Percentiles rank a stretch among this genome's conserved stretches.
Evolutionary conservation across 2,888 invertebrate species (phyloP).

Genomic region (Nysson spinosus): DNA sequence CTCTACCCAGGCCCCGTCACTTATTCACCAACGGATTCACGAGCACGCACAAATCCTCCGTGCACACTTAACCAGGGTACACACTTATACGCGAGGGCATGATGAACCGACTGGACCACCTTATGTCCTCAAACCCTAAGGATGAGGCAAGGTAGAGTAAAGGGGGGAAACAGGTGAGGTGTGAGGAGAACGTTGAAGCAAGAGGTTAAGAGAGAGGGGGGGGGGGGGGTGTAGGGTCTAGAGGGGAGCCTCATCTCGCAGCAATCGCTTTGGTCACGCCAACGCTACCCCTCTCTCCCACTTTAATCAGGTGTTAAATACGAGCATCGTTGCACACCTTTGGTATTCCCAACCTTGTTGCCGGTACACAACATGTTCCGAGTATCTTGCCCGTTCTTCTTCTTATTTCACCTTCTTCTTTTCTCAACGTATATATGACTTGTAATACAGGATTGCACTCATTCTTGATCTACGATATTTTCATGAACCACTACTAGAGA

Average conservation of each 20-base stretch:
- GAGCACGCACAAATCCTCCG: background rate
- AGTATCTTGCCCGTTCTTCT: background rate
- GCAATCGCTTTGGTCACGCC: conserved; percentile 73
- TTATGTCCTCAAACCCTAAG: conserved; percentile 64
- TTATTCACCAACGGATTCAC: background rate
- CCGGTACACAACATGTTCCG: conserved; percentile 14
- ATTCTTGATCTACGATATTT: too few species aligned
- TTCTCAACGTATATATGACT: too few species aligned
- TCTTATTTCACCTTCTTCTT: background rate
- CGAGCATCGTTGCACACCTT: conserved; percentile 67
- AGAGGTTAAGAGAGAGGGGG: conserved; percentile 34
- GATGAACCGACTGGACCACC: conserved; percentile 61
- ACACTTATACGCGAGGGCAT: conserved; percentile 11
- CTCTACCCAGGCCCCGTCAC: background rate
- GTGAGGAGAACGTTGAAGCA: conserved; percentile 11
- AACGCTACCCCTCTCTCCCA: conserved; percentile 59
- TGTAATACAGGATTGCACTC: too few species aligned
- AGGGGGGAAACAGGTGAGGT: conserved; percentile 12
- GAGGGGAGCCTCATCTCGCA: conserved; percentile 62
- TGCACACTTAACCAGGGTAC: conserved; percentile 13
- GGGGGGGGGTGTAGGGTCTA: conserved; percentile 5
- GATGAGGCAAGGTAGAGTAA: conserved; percentile 32
- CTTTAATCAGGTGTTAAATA: conserved; percentile 77
- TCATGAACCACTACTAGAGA: too few species aligned
- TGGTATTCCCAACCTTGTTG: conserved; percentile 41